A percentile compares a stretch with the other conserved stretches of the same genome.
Evolutionary conservation across 2,113 vertebrate genomes (phyloP).

Genomic region (Malurus alboscapulatus): DNA sequence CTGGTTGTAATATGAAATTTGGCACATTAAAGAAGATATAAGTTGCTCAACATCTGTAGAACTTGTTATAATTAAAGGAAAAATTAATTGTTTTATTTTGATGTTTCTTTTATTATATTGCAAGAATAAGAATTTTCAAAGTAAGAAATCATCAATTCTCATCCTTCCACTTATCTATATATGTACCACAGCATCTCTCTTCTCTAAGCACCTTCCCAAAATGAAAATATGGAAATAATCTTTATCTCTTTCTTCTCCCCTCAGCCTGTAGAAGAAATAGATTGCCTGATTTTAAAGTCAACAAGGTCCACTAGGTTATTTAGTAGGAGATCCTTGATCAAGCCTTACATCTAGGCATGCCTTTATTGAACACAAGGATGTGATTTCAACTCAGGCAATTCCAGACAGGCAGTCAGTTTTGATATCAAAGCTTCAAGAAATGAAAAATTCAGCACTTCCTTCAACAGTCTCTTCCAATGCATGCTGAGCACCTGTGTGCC

Average conservation of each 20-base stretch:
- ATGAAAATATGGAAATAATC: conserved; percentile 45
- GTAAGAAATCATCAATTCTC: neutral
- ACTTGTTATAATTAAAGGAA: conserved; percentile 62
- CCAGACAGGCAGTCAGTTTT: conserved; percentile 4
- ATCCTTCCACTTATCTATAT: neutral
- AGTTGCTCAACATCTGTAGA: conserved; percentile 68
- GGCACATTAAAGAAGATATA: conserved; percentile 64
- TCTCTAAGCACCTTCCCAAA: neutral
- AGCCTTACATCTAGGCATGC: neutral
- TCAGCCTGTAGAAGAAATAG: conserved; percentile 10
- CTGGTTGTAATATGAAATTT: conserved; percentile 62
- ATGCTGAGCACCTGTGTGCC: neutral
- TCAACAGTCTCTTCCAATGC: neutral
- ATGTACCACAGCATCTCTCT: neutral
- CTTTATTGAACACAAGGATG: conserved; percentile 23
- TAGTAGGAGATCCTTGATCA: conserved; percentile 28
- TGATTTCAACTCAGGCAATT: conserved; percentile 16
- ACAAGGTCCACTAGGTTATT: conserved; percentile 24
- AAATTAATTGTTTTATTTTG: conserved; percentile 68
- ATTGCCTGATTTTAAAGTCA: conserved; percentile 44
- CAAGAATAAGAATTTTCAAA: conserved; percentile 5
- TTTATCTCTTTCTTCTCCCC: conserved; percentile 32
- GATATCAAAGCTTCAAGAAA: conserved; percentile 30
- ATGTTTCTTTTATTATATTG: conserved; percentile 45
- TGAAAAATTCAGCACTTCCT: conserved; percentile 38